These are phyloP conservation scores for Dermatemys mawii DNA, from an alignment of 2,113 vertebrate species.

Conservation along the genomic window DNA sequence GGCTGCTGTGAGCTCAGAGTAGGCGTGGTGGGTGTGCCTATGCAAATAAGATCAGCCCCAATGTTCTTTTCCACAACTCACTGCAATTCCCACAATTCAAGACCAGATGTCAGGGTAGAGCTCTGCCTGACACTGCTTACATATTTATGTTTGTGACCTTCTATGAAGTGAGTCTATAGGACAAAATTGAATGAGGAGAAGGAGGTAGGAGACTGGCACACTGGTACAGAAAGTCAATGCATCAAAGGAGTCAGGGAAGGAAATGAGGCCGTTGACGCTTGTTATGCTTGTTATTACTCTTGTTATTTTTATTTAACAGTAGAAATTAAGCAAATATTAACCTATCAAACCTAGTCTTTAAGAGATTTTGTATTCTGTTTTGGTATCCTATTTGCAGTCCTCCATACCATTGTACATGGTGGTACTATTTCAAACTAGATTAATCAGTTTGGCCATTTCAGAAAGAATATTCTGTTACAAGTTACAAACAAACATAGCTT, in stretches of 20 bases:
- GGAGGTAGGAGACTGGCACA: background rate
- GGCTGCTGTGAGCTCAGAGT: too few relatives aligned
- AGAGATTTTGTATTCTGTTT: background rate
- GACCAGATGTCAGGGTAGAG: too few relatives aligned
- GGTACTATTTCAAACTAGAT: background rate
- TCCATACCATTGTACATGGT: background rate
- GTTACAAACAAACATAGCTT: background rate
- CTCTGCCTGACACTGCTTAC: too few relatives aligned
- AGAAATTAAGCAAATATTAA: background rate
- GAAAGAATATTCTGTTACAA: background rate
- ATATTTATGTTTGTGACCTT: background rate
- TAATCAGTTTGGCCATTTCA: background rate
- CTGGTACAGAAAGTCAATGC: background rate
- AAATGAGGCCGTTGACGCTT: background rate
- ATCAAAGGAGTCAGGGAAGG: background rate
- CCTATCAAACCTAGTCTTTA: background rate
- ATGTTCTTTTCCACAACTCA: too few relatives aligned
- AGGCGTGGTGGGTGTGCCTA: too few relatives aligned
- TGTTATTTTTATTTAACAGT: background rate
- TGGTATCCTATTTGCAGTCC: background rate
- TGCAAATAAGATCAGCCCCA: too few relatives aligned
- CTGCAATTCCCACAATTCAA: too few relatives aligned
- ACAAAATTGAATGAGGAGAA: background rate
- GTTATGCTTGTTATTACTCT: too few relatives aligned
- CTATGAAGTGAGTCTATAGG: background rate